phyloP scores from a whole-genome alignment of 1,140 invertebrate species.

The Anadara kagoshimensis region DNA sequence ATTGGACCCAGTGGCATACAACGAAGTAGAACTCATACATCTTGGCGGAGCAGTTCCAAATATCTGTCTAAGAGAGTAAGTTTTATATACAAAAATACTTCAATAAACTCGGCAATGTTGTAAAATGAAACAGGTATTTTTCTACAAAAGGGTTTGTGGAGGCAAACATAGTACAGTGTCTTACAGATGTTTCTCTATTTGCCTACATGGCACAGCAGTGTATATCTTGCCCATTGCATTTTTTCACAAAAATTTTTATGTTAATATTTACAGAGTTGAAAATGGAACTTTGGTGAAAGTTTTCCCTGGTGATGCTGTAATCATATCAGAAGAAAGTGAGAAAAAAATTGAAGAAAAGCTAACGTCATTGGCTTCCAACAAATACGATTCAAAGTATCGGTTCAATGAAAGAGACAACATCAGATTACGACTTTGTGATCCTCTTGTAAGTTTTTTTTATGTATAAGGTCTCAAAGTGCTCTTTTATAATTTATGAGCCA shows the following conservation, averaged over 20 bases:
- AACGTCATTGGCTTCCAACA: conserved; percentile 14
- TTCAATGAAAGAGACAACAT: conserved; percentile 21
- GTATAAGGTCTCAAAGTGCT: no score
- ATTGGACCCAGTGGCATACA: conserved; percentile 13
- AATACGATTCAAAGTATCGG: not conserved
- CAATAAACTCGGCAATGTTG: no score
- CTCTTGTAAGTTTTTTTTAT: conserved; percentile 39
- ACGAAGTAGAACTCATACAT: conserved; percentile 11
- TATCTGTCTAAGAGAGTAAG: conserved; percentile 6
- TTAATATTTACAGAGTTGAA: conserved; percentile 32
- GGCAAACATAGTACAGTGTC: no score
- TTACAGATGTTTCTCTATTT: no score
- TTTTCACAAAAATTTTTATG: not conserved
- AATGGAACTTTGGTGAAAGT: conserved; percentile 35
- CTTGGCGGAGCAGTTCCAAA: not conserved
- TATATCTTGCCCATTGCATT: no score
- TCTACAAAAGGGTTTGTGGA: no score
- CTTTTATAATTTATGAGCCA: no score
- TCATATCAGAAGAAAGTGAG: conserved; percentile 11
- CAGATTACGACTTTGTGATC: conserved; percentile 38
- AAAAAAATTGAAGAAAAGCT: conserved; percentile 11
- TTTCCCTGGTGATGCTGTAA: conserved; percentile 33
- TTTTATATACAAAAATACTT: not conserved
- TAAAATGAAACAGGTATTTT: no score
- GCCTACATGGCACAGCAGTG: no score